These are phyloP conservation scores for Sitodiplosis mosellana DNA, from an alignment of 1,140 invertebrate species.

Conservation along the genomic window DNA sequence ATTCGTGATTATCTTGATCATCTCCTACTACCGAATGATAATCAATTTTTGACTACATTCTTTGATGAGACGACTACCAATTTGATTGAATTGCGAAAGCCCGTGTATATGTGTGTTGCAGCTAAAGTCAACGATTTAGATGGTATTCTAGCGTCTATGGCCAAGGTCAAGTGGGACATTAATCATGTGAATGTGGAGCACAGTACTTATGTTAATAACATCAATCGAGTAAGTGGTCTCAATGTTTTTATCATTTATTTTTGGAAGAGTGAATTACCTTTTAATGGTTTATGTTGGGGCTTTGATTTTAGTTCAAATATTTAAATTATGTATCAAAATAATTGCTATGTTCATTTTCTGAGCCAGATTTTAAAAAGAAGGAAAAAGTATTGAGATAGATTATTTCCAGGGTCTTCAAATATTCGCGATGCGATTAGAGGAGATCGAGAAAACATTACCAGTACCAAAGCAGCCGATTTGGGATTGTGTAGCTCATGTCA, in stretches of 20 bases:
- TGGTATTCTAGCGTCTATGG: slow-evolving; percentile 64
- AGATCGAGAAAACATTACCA: slow-evolving; percentile 43
- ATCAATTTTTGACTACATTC: slow-evolving; percentile 57
- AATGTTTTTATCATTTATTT: too few species aligned
- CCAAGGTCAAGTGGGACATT: slow-evolving; percentile 89
- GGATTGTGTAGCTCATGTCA: slow-evolving; percentile 68
- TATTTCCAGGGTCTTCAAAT: slow-evolving; percentile 50
- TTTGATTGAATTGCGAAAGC: slow-evolving; percentile 49
- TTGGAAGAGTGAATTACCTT: neutral
- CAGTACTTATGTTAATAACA: slow-evolving; percentile 66
- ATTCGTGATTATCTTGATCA: slow-evolving; percentile 67
- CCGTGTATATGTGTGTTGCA: slow-evolving; percentile 70
- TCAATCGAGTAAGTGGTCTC: slow-evolving; percentile 34
- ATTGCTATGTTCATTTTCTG: neutral
- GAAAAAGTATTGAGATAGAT: too few species aligned
- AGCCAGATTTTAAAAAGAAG: too few species aligned
- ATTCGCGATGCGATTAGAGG: slow-evolving; percentile 56
- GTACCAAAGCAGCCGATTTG: slow-evolving; percentile 61
- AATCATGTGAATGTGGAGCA: slow-evolving; percentile 91
- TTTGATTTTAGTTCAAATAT: neutral
- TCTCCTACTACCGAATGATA: slow-evolving; percentile 31
- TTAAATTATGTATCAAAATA: neutral
- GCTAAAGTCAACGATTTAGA: slow-evolving; percentile 62
- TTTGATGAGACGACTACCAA: slow-evolving; percentile 41
- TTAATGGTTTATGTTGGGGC: neutral